These are phyloP conservation scores for Bombus fervidus DNA, from an alignment of 1,140 invertebrate genomes.

Conservation along the genomic window DNA sequence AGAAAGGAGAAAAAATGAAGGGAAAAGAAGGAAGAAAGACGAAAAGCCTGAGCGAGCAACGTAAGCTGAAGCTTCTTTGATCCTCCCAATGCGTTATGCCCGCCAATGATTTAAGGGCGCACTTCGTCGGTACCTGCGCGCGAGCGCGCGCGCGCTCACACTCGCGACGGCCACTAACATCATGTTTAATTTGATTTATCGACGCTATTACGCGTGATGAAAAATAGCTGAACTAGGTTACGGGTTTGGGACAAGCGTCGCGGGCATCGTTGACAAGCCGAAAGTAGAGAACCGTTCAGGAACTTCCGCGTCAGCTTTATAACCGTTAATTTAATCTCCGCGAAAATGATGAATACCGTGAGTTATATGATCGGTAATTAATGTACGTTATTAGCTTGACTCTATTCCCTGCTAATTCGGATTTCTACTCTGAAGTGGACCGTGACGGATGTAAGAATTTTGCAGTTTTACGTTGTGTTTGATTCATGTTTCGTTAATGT, in stretches of 20 bases:
- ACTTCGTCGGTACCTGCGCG: constrained; percentile 51
- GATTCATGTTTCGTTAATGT: not conserved
- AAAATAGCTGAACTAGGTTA: constrained; percentile 76
- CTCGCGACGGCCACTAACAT: constrained; percentile 65
- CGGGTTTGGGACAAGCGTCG: constrained; percentile 47
- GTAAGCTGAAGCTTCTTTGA: constrained; percentile 73
- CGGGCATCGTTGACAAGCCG: constrained; percentile 48
- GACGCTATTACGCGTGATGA: constrained; percentile 72
- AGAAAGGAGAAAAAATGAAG: constrained; percentile 61
- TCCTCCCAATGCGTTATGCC: constrained; percentile 80
- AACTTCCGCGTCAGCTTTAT: constrained; percentile 36
- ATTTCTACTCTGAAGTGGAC: not conserved
- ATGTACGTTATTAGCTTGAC: constrained; percentile 25
- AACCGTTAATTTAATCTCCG: constrained; percentile 39
- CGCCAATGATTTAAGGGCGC: constrained; percentile 77
- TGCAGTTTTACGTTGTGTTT: not conserved
- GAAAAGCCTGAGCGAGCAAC: constrained; percentile 66
- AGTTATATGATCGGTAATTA: constrained; percentile 45
- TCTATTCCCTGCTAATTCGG: not conserved
- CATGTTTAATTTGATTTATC: constrained; percentile 78
- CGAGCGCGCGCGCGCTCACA: constrained; percentile 38
- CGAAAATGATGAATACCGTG: constrained; percentile 44
- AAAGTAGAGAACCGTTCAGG: constrained; percentile 38
- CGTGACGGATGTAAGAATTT: not conserved
- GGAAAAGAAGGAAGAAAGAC: constrained; percentile 71